A percentile compares a stretch with the other conserved stretches of the same genome.
Conservation (phyloP, 2,888 invertebrate genomes). For the Tenthredo mesomela region DNA sequence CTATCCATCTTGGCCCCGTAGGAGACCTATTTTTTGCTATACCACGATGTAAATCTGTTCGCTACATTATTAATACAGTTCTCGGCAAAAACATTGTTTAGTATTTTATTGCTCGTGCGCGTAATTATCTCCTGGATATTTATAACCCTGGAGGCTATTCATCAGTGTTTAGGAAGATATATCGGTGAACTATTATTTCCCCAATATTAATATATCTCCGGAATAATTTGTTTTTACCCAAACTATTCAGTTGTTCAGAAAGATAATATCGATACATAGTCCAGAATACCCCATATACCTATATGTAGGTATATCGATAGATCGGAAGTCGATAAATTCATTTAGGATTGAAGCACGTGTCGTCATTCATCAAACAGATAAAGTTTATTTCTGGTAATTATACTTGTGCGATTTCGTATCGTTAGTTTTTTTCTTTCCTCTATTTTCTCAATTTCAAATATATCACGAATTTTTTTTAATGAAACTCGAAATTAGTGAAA, state of each 20-base stretch:
- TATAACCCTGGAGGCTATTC: constrained; percentile 44
- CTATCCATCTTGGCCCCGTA: constrained; percentile 35
- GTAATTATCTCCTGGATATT: constrained; percentile 52
- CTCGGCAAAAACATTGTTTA: constrained; percentile 45
- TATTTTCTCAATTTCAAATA: background rate
- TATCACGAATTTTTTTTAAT: background rate
- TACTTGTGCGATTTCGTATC: background rate
- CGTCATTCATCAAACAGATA: background rate
- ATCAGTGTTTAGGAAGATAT: constrained; percentile 11
- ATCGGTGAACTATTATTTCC: background rate
- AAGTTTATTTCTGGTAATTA: background rate
- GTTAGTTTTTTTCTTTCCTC: too few relatives aligned
- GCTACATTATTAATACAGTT: constrained; percentile 51
- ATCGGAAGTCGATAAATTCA: background rate
- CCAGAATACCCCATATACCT: too few relatives aligned
- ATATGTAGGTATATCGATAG: background rate
- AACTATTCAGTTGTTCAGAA: background rate
- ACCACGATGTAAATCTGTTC: constrained; percentile 52
- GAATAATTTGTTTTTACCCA: background rate
- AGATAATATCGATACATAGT: background rate
- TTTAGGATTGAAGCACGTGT: background rate
- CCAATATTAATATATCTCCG: background rate
- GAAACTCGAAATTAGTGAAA: too few relatives aligned
- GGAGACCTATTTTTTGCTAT: constrained; percentile 37
- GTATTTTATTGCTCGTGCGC: constrained; percentile 14